phyloP scores from a whole-genome alignment of 2,888 invertebrate species.

The Harpagoxenus sublaevis region DNA sequence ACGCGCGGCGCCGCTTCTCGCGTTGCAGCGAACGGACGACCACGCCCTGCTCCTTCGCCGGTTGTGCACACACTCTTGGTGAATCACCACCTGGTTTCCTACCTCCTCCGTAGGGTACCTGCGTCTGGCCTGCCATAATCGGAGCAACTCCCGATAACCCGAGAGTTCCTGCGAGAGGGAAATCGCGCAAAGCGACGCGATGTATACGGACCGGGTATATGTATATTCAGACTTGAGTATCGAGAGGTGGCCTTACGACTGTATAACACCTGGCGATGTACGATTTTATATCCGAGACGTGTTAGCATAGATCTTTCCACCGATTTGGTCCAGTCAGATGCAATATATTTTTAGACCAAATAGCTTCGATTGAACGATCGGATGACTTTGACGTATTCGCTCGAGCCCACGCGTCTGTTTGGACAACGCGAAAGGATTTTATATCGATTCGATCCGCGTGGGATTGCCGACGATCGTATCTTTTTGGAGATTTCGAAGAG shows the following conservation, averaged over 20 bases:
- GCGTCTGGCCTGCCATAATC: conserved; percentile 68
- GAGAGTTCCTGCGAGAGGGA: conserved; percentile 56
- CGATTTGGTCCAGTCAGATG: neutral
- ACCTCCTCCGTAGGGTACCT: conserved; percentile 53
- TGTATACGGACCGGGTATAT: neutral
- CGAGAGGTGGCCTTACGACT: neutral
- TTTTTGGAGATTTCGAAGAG: conserved; percentile 43
- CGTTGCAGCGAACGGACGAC: conserved; percentile 57
- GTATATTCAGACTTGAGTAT: neutral
- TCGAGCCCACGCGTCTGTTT: conserved; percentile 60
- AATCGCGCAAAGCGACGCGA: conserved; percentile 4
- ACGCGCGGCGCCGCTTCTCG: conserved; percentile 63
- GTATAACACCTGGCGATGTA: neutral
- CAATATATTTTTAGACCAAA: conserved; percentile 1
- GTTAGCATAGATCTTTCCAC: neutral
- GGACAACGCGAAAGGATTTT: conserved; percentile 43
- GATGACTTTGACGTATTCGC: conserved; percentile 3
- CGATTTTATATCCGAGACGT: neutral
- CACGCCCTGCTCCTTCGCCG: conserved; percentile 65
- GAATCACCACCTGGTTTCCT: conserved; percentile 76
- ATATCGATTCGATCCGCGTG: conserved; percentile 53
- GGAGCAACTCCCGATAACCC: conserved; percentile 71
- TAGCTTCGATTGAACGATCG: conserved; percentile 22
- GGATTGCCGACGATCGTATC: conserved; percentile 57
- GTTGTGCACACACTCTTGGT: conserved; percentile 58